A percentile compares a stretch with the other conserved stretches of the same genome.
Evolutionary conservation across 2,113 vertebrate genomes (phyloP).

Genomic region (Brachypteracias leptosomus): DNA sequence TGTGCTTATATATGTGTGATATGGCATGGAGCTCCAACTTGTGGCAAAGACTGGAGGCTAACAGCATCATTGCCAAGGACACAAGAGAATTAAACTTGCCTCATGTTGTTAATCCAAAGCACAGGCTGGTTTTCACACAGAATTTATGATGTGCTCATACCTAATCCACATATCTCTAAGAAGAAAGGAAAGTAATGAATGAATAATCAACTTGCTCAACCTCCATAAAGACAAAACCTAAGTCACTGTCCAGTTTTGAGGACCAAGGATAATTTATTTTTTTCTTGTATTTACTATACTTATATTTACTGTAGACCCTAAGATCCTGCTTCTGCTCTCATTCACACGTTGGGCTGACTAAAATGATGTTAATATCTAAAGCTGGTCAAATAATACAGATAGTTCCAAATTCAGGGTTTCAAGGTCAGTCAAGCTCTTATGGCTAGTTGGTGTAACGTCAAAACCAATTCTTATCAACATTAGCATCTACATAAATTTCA

Average conservation of each 20-base stretch:
- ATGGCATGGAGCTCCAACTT: background rate
- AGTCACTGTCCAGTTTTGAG: background rate
- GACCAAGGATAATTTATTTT: background rate
- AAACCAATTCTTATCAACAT: background rate
- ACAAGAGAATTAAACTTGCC: background rate
- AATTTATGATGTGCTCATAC: background rate
- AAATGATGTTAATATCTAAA: background rate
- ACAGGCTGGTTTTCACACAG: background rate
- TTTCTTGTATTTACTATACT: background rate
- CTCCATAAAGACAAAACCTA: background rate
- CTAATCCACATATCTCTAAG: background rate
- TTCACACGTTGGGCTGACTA: background rate
- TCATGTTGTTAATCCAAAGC: background rate
- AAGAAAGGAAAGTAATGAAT: background rate
- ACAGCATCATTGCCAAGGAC: background rate
- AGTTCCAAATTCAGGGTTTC: background rate
- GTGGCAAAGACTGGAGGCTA: background rate
- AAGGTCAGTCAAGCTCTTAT: background rate
- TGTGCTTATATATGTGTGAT: background rate
- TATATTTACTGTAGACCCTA: background rate
- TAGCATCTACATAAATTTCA: background rate
- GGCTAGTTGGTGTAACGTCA: background rate
- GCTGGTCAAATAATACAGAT: background rate
- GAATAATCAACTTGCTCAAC: background rate
- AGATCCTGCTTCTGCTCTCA: background rate